phyloP scores from a whole-genome alignment of 2,113 vertebrate genomes.

The Lutjanus erythropterus region DNA sequence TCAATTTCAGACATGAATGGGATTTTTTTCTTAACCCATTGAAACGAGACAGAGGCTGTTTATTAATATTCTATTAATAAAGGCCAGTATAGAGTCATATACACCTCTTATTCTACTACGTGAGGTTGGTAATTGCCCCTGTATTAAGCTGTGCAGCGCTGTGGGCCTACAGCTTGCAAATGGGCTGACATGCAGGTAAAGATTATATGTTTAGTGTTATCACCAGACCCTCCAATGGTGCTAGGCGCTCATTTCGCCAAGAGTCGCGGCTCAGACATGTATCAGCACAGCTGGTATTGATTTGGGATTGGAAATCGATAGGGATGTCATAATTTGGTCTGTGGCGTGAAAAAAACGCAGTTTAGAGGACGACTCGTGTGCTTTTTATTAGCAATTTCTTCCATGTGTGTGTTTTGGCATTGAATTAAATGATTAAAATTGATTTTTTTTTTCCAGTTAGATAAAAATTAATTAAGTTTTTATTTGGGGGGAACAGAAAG shows the following conservation, averaged over 20 bases:
- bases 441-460: constrained; percentile 5
- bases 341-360: no score
- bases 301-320: constrained; percentile 67
- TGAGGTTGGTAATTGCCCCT: constrained; percentile 47
- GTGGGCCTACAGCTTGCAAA: constrained; percentile 41
- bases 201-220: constrained; percentile 52
- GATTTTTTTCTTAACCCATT: constrained; percentile 40
- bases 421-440: not conserved
- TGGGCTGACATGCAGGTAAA: constrained; percentile 54
- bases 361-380: not conserved
- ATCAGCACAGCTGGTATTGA: constrained; percentile 62
- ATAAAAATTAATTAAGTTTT: constrained; percentile 4
- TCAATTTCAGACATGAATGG: constrained; percentile 62
- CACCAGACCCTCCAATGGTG: constrained; percentile 27
- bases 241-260: constrained; percentile 7
- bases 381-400: not conserved
- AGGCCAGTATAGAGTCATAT: constrained; percentile 43
- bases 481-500: not conserved
- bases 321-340: constrained; percentile 62
- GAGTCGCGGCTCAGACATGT: constrained; percentile 35
- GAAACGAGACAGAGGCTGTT: constrained; percentile 50
- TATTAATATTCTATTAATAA: constrained; percentile 72
- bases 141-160: constrained; percentile 19
- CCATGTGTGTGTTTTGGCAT: not conserved
- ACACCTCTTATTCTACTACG: constrained; percentile 25